These are phyloP conservation scores for Copsychus sechellarum DNA, from an alignment of 2,113 vertebrate genomes.

Conservation along the genomic window DNA sequence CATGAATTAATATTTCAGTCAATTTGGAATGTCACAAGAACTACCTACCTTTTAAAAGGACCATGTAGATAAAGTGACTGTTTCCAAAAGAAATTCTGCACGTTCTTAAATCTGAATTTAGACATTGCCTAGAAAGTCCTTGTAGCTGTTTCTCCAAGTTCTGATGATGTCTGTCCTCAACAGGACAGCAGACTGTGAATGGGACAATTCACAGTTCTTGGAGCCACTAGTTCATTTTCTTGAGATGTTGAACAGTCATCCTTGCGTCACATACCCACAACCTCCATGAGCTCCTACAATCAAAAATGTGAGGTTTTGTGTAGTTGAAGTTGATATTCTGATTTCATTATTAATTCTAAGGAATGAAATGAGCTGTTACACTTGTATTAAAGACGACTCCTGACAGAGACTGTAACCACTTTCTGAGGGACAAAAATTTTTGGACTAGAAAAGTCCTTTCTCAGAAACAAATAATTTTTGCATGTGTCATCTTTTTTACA, in stretches of 20 bases:
- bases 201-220: not conserved
- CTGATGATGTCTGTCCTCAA: not conserved
- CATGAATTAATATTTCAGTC: not conserved
- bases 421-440: not conserved
- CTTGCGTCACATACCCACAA: not conserved
- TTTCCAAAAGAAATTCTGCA: not conserved
- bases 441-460: not conserved
- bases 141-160: not conserved
- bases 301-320: not conserved
- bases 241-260: not conserved
- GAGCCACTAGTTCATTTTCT: not conserved
- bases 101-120: not conserved
- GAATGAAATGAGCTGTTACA: fast-evolving
- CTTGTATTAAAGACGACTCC: not conserved
- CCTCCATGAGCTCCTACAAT: not conserved
- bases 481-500: not conserved
- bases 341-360: not conserved
- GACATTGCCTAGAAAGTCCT: not conserved
- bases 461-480: not conserved
- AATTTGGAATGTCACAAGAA: not conserved
- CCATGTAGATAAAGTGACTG: not conserved
- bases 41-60: not conserved
- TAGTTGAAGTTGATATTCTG: not conserved
- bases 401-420: not conserved
- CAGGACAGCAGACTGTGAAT: not conserved